Evolutionary conservation across 2,797 vertebrate genomes (phyloP).

Genomic region (Neoniphon sammara): DNA sequence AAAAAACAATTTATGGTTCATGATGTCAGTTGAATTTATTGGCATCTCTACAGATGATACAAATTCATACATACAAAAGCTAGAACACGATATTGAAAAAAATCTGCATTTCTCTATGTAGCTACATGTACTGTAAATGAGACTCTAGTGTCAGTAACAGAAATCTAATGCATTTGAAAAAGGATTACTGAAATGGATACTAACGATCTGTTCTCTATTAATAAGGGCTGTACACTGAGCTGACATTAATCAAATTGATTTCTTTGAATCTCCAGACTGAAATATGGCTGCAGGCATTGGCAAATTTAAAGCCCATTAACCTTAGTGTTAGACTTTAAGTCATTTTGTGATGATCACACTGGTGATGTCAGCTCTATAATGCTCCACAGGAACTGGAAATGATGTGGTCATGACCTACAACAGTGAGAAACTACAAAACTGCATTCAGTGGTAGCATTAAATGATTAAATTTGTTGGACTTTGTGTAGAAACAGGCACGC

Average conservation of each 20-base stretch:
- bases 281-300: neutral
- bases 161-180: neutral
- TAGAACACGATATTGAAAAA: conserved; percentile 19
- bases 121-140: conserved; percentile 23
- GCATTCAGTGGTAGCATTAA: conserved; percentile 43
- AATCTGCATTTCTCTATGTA: conserved; percentile 26
- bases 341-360: too few relatives aligned
- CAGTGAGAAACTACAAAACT: conserved; percentile 30
- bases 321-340: too few relatives aligned
- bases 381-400: neutral
- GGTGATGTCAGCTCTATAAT: neutral
- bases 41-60: conserved; percentile 25
- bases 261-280: neutral
- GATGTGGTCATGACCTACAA: neutral
- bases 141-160: neutral
- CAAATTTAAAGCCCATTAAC: too few relatives aligned
- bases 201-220: neutral
- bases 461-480: neutral
- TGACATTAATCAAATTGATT: neutral
- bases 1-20: neutral
- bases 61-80: conserved; percentile 45
- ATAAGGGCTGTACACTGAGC: neutral
- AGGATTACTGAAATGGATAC: neutral
- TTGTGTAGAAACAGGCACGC: neutral
- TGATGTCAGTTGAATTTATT: conserved; percentile 16